Conservation (phyloP, 2,888 invertebrate genomes). For the Papilio protenor region DNA sequence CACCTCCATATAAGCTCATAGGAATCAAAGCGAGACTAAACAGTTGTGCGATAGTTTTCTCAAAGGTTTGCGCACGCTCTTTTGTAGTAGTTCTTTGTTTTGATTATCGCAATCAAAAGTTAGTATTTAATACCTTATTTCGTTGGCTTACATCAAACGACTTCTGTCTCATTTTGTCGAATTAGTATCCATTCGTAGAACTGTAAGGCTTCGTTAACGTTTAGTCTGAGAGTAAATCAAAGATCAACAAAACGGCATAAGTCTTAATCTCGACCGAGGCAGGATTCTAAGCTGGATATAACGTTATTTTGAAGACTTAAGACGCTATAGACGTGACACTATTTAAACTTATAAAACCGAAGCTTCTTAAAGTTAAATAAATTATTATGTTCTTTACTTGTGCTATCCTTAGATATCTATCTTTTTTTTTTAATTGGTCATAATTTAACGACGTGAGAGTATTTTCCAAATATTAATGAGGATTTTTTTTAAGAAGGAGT, state of each 20-base stretch:
- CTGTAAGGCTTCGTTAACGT: neutral
- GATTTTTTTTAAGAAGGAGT: neutral
- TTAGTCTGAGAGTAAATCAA: slow-evolving; percentile 6
- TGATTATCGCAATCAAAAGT: neutral
- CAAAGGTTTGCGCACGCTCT: neutral
- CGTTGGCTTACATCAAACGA: neutral
- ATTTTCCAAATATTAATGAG: no score
- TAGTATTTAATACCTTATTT: neutral
- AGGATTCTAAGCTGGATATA: slow-evolving; percentile 22
- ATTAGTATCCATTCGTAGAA: neutral
- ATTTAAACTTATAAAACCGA: neutral
- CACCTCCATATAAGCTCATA: no score
- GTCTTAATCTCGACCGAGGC: slow-evolving; percentile 19
- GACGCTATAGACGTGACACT: neutral
- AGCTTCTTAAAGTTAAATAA: neutral
- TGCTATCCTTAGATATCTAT: neutral
- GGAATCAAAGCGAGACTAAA: no score
- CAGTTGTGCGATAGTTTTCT: no score
- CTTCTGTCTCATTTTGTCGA: neutral
- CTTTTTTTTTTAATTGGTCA: no score
- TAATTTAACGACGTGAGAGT: no score
- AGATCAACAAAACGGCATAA: slow-evolving; percentile 11
- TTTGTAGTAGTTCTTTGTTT: neutral
- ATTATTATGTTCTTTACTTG: neutral
- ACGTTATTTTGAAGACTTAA: slow-evolving; percentile 18